Evolutionary conservation across 2,113 vertebrate genomes (phyloP).

Genomic region (Plectropomus leopardus): DNA sequence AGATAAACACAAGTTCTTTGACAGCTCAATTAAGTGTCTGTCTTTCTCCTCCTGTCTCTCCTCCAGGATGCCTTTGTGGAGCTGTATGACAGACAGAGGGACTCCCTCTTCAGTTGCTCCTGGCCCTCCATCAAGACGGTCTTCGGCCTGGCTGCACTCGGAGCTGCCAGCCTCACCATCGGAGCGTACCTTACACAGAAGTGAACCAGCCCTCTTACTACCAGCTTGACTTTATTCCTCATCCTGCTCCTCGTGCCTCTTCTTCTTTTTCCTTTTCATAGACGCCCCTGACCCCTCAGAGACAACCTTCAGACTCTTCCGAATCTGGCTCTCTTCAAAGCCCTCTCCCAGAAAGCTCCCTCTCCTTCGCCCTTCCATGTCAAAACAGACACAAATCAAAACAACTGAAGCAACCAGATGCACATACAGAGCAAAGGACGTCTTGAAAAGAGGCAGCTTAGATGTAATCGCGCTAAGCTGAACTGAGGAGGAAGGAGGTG

Average conservation of each 20-base stretch:
- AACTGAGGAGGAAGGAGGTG: conserved; percentile 41
- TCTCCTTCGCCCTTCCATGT: conserved; percentile 50
- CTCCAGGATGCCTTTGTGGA: conserved; percentile 97
- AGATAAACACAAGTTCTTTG: conserved; percentile 9
- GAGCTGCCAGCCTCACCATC: conserved; percentile 95
- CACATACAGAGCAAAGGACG: conserved; percentile 49
- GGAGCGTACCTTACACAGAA: conserved; percentile 97
- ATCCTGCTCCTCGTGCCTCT: conserved; percentile 44
- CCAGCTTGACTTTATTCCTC: conserved; percentile 28
- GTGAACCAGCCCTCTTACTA: conserved; percentile 81
- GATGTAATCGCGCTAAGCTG: conserved; percentile 60
- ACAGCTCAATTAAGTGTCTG: conserved; percentile 7
- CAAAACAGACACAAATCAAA: conserved; percentile 77
- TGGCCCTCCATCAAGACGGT: conserved; percentile 97
- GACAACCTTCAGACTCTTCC: conserved; percentile 63
- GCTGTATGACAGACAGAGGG: conserved; percentile 91
- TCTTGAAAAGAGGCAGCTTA: conserved; percentile 54
- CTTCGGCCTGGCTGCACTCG: conserved; percentile 94
- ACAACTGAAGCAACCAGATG: conserved; percentile 65
- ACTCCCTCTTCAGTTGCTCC: conserved; percentile 91
- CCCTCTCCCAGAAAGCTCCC: conserved; percentile 48
- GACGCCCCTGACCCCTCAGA: conserved; percentile 69
- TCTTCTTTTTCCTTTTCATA: conserved; percentile 39
- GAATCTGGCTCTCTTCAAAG: conserved; percentile 78
- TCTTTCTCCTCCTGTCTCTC: conserved; percentile 52